Conservation (phyloP, 2,113 vertebrate genomes). For the Oxygymnocypris stewartii region DNA sequence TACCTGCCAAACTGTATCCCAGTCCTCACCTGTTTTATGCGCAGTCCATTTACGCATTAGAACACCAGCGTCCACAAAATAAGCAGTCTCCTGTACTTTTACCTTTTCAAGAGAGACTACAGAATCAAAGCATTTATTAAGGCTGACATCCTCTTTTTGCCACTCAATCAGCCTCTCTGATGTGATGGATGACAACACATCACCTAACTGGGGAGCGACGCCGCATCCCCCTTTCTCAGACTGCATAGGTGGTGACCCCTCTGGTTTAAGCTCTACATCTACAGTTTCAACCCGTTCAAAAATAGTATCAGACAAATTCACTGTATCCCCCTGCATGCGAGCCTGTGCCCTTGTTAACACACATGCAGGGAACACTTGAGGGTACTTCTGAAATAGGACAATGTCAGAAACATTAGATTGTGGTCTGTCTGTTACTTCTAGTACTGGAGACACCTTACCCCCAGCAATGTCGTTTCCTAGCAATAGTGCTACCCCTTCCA, state of each 20-base stretch:
- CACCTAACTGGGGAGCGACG: too few species aligned
- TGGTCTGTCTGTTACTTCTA: too few species aligned
- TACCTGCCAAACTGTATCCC: conserved; percentile 2
- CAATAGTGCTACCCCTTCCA: not conserved
- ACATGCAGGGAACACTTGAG: too few species aligned
- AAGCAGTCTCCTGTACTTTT: not conserved
- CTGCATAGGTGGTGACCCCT: too few species aligned
- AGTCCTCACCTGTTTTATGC: conserved; percentile 6
- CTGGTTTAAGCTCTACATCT: too few species aligned
- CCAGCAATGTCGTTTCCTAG: not conserved
- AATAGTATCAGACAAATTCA: too few species aligned
- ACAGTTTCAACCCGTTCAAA: too few species aligned
- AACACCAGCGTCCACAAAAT: not conserved
- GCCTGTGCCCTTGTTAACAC: too few species aligned
- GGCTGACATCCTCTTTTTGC: not conserved
- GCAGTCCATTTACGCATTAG: not conserved
- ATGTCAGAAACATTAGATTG: too few species aligned
- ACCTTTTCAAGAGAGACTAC: not conserved
- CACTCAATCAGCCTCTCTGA: not conserved
- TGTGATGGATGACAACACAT: not conserved
- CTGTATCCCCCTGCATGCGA: too few species aligned
- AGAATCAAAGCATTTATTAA: conserved; percentile 22
- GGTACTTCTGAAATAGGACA: too few species aligned
- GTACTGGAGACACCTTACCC: not conserved
- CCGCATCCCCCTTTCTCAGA: too few species aligned